phyloP scores from a whole-genome alignment of 2,888 invertebrate species.

The Macaria liturata region DNA sequence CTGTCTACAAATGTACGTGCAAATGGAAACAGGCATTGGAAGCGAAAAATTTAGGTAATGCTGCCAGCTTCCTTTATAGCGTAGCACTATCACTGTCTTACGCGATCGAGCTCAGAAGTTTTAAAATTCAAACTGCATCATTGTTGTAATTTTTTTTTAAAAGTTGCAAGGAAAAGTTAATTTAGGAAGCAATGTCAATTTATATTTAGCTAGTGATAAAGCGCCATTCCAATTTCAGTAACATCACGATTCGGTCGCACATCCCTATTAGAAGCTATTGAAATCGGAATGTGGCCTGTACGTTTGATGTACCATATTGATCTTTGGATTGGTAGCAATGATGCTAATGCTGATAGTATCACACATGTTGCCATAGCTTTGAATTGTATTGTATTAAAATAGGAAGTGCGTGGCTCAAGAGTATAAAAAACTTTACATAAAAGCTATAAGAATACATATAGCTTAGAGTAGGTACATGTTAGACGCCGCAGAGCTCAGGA shows the following conservation, averaged over 20 bases:
- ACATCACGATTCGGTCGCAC: no score
- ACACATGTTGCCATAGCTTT: slow-evolving; percentile 4
- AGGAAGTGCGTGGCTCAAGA: slow-evolving; percentile 12
- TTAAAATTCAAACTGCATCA: slow-evolving; percentile 4
- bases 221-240: no score
- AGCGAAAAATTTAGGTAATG: slow-evolving; percentile 7
- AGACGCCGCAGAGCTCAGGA: slow-evolving; percentile 65
- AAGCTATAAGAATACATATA: not conserved
- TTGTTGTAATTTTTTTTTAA: not conserved
- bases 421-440: not conserved
- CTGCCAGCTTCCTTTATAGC: slow-evolving; percentile 1
- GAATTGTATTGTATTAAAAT: slow-evolving; percentile 24
- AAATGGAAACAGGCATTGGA: slow-evolving; percentile 15
- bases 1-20: slow-evolving; percentile 36
- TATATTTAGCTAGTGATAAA: no score
- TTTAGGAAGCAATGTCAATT: no score
- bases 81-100: slow-evolving; percentile 7
- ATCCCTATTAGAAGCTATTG: no score
- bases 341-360: slow-evolving; percentile 9
- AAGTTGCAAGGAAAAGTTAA: no score
- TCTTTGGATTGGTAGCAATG: slow-evolving; percentile 12
- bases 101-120: slow-evolving; percentile 6
- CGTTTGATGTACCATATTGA: slow-evolving; percentile 7
- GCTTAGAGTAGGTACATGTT: slow-evolving; percentile 23
- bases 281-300: no score